Percentiles rank a stretch among this genome's conserved stretches.
Evolutionary conservation across 2,888 invertebrate genomes (phyloP).

Genomic region (Eucriotettix oculatus): DNA sequence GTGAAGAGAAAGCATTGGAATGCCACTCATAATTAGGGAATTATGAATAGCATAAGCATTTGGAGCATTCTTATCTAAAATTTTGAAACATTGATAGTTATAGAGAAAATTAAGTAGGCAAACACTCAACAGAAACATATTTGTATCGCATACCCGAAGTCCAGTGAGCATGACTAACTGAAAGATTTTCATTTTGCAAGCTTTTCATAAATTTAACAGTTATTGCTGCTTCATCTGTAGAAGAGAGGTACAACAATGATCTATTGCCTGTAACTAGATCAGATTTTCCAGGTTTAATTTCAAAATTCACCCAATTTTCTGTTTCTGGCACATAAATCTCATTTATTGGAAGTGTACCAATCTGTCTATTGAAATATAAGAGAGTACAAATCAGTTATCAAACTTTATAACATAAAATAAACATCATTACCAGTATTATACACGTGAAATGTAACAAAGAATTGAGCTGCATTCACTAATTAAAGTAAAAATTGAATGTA

Average conservation of each 20-base stretch:
- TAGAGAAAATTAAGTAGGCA: no score
- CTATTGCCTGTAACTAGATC: conserved; percentile 1
- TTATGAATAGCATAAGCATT: no score
- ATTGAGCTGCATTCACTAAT: no score
- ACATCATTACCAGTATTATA: no score
- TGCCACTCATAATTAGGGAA: conserved; percentile 1
- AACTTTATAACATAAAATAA: no score
- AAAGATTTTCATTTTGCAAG: conserved; percentile 1
- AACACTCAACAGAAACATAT: neutral
- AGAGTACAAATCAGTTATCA: no score
- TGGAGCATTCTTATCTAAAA: no score
- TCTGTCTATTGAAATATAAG: no score
- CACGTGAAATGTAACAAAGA: no score
- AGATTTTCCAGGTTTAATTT: neutral
- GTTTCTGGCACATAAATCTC: neutral
- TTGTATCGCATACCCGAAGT: conserved; percentile 13
- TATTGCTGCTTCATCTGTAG: conserved; percentile 3
- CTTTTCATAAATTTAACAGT: neutral
- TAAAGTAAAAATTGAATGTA: no score
- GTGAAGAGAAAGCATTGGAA: neutral
- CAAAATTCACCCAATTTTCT: neutral
- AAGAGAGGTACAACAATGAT: conserved; percentile 7
- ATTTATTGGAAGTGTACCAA: no score
- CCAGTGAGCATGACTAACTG: conserved; percentile 11
- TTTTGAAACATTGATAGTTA: no score